Conservation (phyloP, 2,888 invertebrate species). For the Lithophane leautieri region DNA sequence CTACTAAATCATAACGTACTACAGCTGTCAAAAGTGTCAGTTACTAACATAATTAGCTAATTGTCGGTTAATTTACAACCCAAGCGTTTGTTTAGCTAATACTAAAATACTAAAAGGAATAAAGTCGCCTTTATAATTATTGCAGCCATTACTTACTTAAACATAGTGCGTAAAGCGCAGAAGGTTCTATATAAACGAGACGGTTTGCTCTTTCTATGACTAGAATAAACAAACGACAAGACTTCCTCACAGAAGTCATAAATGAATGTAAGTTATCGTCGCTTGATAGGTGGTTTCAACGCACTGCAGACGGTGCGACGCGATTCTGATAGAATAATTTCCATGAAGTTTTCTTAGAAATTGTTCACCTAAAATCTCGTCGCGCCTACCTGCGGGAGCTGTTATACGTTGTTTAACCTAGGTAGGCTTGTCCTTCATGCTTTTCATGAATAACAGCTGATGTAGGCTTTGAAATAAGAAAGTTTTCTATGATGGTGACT, state of each 20-base stretch:
- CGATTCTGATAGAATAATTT: too few species aligned
- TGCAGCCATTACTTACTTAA: neutral
- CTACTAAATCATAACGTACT: neutral
- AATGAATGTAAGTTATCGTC: neutral
- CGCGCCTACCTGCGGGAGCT: too few species aligned
- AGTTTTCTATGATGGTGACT: neutral
- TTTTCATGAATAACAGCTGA: neutral
- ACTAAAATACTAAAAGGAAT: slow-evolving; percentile 6
- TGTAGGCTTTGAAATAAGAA: neutral
- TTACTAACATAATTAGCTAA: slow-evolving; percentile 1
- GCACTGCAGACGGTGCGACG: too few species aligned
- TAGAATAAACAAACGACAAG: neutral
- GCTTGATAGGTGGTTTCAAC: neutral
- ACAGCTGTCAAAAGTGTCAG: neutral
- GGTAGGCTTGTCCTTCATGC: too few species aligned
- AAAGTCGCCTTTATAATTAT: slow-evolving; percentile 21
- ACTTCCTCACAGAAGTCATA: too few species aligned
- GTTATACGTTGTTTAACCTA: too few species aligned
- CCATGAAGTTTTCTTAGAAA: too few species aligned
- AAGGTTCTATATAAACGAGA: slow-evolving; percentile 3
- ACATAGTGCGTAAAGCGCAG: neutral
- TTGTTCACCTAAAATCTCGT: too few species aligned
- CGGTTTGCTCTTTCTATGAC: neutral
- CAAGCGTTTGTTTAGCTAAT: slow-evolving; percentile 1
- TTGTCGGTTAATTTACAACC: neutral